Base-by-base conservation (phyloP, 2,113 vertebrate species). In the Ochotona curzoniae region DNA sequence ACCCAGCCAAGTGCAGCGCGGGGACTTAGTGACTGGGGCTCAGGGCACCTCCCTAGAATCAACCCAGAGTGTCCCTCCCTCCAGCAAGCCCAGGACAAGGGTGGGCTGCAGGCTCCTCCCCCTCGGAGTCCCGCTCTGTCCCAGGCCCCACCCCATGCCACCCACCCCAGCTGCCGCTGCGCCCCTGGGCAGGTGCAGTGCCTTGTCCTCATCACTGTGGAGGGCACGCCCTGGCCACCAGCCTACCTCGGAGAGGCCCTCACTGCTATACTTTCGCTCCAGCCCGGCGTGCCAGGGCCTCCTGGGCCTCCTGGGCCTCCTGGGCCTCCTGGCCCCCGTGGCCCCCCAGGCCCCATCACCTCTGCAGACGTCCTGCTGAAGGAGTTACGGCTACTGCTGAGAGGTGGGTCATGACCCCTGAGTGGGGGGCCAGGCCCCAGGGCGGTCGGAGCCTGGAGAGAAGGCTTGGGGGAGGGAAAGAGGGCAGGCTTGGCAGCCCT, bases 381-480 rank as follows among this genome's bases (percentile, higher is more conserved):
- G 66, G 96, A 98, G 83, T 94, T 98, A 83, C 95, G 88, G 83
- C 87, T 96, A 49, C 93, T 98, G 88, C 84, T 98, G 83, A 94
- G 78, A 97, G 98, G 98, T 98, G 97, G 70, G 82, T 54, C 4
- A 30, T 35, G 23, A 26, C 21, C 63, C 25, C 25, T 10, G 9
- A 26, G 63, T 1, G 7, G 20, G 20, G 21, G 63, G 63, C 63
- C 25, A 8, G 63, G 63, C 15, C 54, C 54, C 17, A 18, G 54
- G 54, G 54, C 13, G 21, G 47, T 30, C 20, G 28, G 44, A 18
- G 26, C 1, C 10, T 25, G 60, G 23, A 0, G 14, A 74, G 87
- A 21, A 0, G 18, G 54, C 28, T 12, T 70, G 7, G 0, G 4
- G 4, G 49, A 23, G 0, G 4, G 4, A 38, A 23, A 23, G 28